Percentiles rank a stretch among this genome's conserved stretches.
These are phyloP conservation scores for Tragopan temminckii DNA, from an alignment of 2,797 vertebrate species.

Conservation along the genomic window DNA sequence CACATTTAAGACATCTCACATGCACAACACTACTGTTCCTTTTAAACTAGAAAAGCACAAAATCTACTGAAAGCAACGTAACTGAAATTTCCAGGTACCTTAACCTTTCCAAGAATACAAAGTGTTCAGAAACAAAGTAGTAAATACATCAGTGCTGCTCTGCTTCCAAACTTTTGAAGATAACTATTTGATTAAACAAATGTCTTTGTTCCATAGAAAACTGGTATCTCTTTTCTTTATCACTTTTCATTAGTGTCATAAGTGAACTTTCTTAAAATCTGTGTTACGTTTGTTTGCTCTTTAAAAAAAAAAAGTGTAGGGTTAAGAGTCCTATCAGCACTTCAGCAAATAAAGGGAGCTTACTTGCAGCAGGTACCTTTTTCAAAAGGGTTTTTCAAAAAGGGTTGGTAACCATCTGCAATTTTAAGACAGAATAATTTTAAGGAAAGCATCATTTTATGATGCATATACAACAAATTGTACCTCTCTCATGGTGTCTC, in stretches of 20 bases:
- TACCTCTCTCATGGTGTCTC: not conserved
- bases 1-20: slow-evolving; percentile 58
- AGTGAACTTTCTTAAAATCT: not conserved
- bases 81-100: slow-evolving; percentile 3
- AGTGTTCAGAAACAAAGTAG: slow-evolving; percentile 39
- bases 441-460: slow-evolving; percentile 25
- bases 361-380: slow-evolving; percentile 1
- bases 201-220: slow-evolving; percentile 31
- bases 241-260: not conserved
- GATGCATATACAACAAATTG: slow-evolving; percentile 49
- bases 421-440: slow-evolving; percentile 53
- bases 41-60: slow-evolving; percentile 59
- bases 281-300: slow-evolving; percentile 45
- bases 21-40: slow-evolving; percentile 37
- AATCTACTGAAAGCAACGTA: slow-evolving; percentile 29
- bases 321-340: not conserved
- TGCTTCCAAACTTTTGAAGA: not conserved
- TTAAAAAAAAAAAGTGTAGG: slow-evolving; percentile 1
- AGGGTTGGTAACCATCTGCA: slow-evolving; percentile 42
- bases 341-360: slow-evolving; percentile 25
- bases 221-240: not conserved
- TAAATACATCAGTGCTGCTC: slow-evolving; percentile 11
- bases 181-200: not conserved
- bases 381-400: slow-evolving; percentile 42
- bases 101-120: slow-evolving; percentile 8